Evolutionary conservation across 2,113 vertebrate species (phyloP).

Genomic region (Herpetotheres cachinnans): DNA sequence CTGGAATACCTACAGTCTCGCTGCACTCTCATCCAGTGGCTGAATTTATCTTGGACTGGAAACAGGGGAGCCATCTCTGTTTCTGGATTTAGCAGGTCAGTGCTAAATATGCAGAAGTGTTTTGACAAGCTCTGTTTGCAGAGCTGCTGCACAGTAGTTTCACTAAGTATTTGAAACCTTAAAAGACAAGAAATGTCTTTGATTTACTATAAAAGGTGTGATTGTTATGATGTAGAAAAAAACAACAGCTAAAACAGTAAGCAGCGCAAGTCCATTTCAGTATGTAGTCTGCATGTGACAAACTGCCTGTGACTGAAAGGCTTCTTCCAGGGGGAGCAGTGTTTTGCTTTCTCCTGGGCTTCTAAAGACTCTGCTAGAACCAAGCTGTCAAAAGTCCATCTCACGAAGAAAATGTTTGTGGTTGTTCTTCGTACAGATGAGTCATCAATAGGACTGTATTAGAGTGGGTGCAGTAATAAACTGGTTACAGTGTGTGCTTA

Average conservation of each 20-base stretch:
- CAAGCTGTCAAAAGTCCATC: background rate
- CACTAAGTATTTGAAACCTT: background rate
- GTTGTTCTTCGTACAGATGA: background rate
- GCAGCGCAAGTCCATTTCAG: conserved; percentile 22
- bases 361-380: background rate
- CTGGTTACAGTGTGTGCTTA: conserved; percentile 23
- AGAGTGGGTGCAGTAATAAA: conserved; percentile 6
- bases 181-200: background rate
- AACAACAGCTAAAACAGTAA: conserved; percentile 16
- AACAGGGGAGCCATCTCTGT: conserved; percentile 91
- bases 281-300: background rate
- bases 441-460: background rate
- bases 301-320: background rate
- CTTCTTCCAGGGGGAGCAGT: background rate
- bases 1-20: conserved; percentile 90
- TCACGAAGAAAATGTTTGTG: background rate
- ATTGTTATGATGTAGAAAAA: background rate
- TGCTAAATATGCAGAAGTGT: background rate
- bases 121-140: background rate
- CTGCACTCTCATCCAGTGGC: conserved; percentile 92
- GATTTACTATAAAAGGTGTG: background rate
- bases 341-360: background rate
- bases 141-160: background rate
- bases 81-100: conserved; percentile 94
- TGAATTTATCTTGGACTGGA: conserved; percentile 98